Evolutionary conservation across 2,888 invertebrate species (phyloP).

Genomic region (Agrochola lota): DNA sequence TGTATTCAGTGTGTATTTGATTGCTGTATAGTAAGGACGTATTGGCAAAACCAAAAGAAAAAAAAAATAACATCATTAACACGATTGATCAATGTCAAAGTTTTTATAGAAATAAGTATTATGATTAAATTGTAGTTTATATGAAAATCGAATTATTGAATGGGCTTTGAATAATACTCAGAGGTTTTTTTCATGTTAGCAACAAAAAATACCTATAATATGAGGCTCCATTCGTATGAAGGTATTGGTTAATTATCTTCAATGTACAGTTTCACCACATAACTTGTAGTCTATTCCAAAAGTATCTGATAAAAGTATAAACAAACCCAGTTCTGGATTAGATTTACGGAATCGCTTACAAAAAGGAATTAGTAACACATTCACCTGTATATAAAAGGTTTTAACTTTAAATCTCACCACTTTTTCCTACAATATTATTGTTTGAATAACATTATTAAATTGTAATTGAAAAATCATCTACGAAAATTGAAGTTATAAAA

Average conservation of each 20-base stretch:
- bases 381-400: not conserved
- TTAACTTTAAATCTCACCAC: not conserved
- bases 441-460: not conserved
- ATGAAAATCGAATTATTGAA: conserved; percentile 24
- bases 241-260: not conserved
- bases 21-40: not conserved
- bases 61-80: conserved; percentile 31
- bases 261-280: not conserved
- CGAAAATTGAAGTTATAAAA: too few relatives aligned
- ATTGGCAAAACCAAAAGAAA: conserved; percentile 24
- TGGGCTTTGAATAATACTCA: not conserved
- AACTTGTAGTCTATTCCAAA: not conserved
- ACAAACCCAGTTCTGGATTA: not conserved
- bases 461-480: not conserved
- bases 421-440: not conserved
- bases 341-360: not conserved
- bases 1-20: conserved; percentile 1
- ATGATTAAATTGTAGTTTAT: conserved; percentile 25
- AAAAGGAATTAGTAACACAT: not conserved
- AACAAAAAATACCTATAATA: not conserved
- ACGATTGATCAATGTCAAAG: conserved; percentile 44
- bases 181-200: not conserved
- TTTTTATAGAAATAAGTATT: conserved; percentile 30
- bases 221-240: not conserved
- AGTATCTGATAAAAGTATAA: not conserved